Evolutionary conservation across 1,140 invertebrate species (phyloP), one percentile per base, ranked within the genome.

Genomic region (Polypedilum vanderplanki): DNA sequence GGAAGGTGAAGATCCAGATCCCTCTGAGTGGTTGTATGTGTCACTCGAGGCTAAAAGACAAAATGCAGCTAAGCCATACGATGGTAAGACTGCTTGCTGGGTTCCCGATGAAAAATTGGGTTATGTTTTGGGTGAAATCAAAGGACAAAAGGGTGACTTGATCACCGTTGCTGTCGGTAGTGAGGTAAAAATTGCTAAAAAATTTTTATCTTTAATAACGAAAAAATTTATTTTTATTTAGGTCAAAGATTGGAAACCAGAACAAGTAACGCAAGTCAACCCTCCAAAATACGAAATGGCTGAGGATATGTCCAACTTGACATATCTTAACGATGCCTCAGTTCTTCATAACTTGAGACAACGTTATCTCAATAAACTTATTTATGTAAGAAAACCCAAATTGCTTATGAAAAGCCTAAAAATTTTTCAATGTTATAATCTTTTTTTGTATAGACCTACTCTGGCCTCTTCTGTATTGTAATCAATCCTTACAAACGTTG

Each of bases 401-500:
- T 33, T 33, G 1, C 24, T 33, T 5, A 33, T 33, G 5, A 33
- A 33, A 33, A 33, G 24, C 12, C 8, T 46, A 9, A 57, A n/a
- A 57, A 57, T n/a, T 57, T 4, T n/a, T 57, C 46, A 46, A 8
- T 46, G 41, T 57, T 33, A 3, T 33, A 33, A 33, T 33, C 1
- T 5, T 33, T 33, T 3, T 33, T 5, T n/a, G 67, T 85, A 75
- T 84, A 99, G 97, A 99, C 98, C 80, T 99, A 99, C 85, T 99
- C 98, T 80, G 98, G 98, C 84, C 91, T 99, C 83, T 99, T 99
- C 91, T 99, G 98, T 85, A 96, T 99, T 82, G 97, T 97, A 81
- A 98, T 99, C 90, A 99, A 99, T 88, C 98, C 98, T 79, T 99
- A 99, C 93, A 98, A 98, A 88, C 91, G 98, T 81, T 97, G 95